These are phyloP conservation scores for Plecotus auritus DNA, from an alignment of 2,113 vertebrate species.

Conservation along the genomic window DNA sequence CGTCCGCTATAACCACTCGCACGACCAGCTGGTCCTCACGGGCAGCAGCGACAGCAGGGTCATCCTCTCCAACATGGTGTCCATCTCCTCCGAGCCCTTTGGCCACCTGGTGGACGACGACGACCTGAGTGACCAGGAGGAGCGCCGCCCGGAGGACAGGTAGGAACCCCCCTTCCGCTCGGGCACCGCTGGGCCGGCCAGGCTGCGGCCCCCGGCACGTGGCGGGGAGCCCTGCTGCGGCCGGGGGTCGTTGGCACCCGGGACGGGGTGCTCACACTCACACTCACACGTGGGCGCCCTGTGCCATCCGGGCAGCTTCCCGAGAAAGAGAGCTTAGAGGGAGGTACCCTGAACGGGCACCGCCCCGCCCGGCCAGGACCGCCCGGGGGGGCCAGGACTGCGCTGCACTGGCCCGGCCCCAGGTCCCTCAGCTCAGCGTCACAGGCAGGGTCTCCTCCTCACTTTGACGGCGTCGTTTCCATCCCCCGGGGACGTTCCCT, in stretches of 20 bases:
- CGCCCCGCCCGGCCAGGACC: neutral
- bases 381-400: neutral
- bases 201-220: accelerated
- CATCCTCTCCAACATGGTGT: conserved; percentile 99
- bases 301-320: accelerated
- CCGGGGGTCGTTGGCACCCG: accelerated
- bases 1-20: conserved; percentile 97
- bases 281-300: too few relatives aligned
- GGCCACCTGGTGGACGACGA: conserved; percentile 97
- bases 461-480: neutral
- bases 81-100: conserved; percentile 98
- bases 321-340: too few relatives aligned
- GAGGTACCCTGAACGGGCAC: neutral
- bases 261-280: neutral
- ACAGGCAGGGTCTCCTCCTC: neutral
- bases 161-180: conserved; percentile 62
- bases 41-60: conserved; percentile 99
- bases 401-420: neutral
- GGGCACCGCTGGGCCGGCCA: accelerated
- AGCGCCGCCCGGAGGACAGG: conserved; percentile 92
- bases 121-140: conserved; percentile 94
- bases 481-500: neutral
- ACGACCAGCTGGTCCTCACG: conserved; percentile 96
- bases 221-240: accelerated
- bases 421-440: neutral